Conservation (phyloP, 1,140 invertebrate genomes). For the Trichonephila inaurata region DNA sequence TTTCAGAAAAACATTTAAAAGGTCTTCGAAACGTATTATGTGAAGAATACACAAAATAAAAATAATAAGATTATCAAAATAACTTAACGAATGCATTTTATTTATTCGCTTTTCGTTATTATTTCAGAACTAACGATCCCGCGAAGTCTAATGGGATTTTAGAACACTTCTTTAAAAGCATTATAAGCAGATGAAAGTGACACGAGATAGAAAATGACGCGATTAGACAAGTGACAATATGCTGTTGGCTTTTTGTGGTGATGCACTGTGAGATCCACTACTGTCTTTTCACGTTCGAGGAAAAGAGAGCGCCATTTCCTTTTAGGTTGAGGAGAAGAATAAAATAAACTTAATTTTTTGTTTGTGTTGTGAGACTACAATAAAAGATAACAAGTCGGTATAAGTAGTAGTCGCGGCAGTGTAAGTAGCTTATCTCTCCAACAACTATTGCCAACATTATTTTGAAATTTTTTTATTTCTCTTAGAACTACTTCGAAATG, state of each 20-base stretch:
- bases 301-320: too few species aligned
- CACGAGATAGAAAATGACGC: too few species aligned
- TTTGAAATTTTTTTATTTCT: conserved; percentile 9
- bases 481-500: neutral
- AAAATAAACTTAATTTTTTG: conserved; percentile 8
- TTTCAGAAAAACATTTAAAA: conserved; percentile 2
- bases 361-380: conserved; percentile 2
- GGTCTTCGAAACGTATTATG: neutral
- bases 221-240: neutral
- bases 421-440: conserved; percentile 47
- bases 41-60: neutral
- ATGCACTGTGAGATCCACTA: neutral
- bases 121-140: neutral
- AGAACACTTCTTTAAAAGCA: neutral
- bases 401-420: conserved; percentile 9
- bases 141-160: neutral
- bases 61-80: conserved; percentile 6
- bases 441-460: neutral
- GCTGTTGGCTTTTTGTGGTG: neutral
- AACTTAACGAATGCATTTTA: conserved; percentile 1
- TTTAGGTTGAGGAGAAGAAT: neutral
- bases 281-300: too few species aligned
- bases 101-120: neutral
- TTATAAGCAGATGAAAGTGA: too few species aligned
- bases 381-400: conserved; percentile 55